phyloP scores from a whole-genome alignment of 2,888 invertebrate genomes.

The Petrophora chlorosata region DNA sequence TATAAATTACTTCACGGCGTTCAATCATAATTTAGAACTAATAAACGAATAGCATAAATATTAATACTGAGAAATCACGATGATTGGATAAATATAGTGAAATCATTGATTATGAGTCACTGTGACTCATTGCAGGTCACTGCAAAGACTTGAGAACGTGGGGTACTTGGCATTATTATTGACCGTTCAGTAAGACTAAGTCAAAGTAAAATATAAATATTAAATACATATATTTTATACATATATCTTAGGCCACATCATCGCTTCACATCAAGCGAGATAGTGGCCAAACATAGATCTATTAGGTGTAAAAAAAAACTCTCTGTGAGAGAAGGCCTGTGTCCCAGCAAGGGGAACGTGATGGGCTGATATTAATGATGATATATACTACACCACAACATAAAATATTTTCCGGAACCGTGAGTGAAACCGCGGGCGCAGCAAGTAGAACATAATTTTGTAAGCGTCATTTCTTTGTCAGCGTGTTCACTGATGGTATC shows the following conservation, averaged over 20 bases:
- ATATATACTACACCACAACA: too few species aligned
- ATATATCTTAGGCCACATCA: too few species aligned
- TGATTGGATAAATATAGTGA: neutral
- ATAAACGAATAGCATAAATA: constrained; percentile 7
- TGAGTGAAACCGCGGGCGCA: too few species aligned
- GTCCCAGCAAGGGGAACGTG: too few species aligned
- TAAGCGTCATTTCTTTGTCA: neutral
- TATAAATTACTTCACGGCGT: constrained; percentile 19
- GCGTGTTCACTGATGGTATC: constrained; percentile 1
- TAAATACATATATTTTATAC: too few species aligned
- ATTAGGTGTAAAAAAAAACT: too few species aligned
- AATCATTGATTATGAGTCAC: constrained; percentile 18
- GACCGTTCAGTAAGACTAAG: neutral
- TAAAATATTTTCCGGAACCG: too few species aligned
- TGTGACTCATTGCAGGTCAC: neutral
- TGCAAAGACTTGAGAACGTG: constrained; percentile 5
- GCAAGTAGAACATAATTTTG: neutral
- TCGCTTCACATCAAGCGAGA: too few species aligned
- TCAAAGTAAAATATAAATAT: too few species aligned
- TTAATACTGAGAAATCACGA: constrained; percentile 9
- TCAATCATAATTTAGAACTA: constrained; percentile 14
- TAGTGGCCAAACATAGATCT: too few species aligned
- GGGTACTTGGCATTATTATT: neutral
- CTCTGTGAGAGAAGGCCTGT: too few species aligned
- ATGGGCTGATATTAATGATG: too few species aligned